Conservation (phyloP, 2,888 invertebrate species). For the Tipula confusa region DNA sequence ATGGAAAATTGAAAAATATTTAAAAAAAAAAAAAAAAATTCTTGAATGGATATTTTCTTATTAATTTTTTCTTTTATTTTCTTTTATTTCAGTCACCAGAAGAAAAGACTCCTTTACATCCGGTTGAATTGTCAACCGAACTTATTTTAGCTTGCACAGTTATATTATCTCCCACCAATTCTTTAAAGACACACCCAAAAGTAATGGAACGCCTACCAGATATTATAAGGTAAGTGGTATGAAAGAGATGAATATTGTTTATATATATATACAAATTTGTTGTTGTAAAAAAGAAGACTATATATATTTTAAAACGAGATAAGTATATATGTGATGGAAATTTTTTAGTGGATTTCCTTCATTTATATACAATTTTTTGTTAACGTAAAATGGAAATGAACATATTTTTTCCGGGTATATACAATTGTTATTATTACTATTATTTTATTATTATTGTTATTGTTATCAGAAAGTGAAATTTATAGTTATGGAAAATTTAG, state of each 20-base stretch:
- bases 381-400: neutral
- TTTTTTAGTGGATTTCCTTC: neutral
- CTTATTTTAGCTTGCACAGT: slow-evolving; percentile 50
- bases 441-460: neutral
- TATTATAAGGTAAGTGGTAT: slow-evolving; percentile 47
- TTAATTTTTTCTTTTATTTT: neutral
- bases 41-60: slow-evolving; percentile 4
- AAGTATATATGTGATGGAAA: neutral
- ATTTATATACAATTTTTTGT: neutral
- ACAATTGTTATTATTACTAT: neutral
- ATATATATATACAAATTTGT: neutral
- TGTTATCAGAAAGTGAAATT: slow-evolving; percentile 8
- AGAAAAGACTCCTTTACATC: slow-evolving; percentile 50
- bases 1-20: slow-evolving; percentile 8
- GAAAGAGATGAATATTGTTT: neutral
- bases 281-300: neutral
- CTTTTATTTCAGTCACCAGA: slow-evolving; percentile 43
- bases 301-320: neutral
- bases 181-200: slow-evolving; percentile 49
- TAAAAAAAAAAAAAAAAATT: neutral
- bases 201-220: slow-evolving; percentile 51
- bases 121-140: slow-evolving; percentile 51
- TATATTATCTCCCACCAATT: slow-evolving; percentile 48
- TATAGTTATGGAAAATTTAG: slow-evolving; percentile 12
- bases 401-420: slow-evolving; percentile 3